Percentiles rank a stretch among this genome's conserved stretches.
These are phyloP conservation scores for Flabesymbios commensalis DNA, from an alignment of 2,888 invertebrate genomes.

Conservation along the genomic window DNA sequence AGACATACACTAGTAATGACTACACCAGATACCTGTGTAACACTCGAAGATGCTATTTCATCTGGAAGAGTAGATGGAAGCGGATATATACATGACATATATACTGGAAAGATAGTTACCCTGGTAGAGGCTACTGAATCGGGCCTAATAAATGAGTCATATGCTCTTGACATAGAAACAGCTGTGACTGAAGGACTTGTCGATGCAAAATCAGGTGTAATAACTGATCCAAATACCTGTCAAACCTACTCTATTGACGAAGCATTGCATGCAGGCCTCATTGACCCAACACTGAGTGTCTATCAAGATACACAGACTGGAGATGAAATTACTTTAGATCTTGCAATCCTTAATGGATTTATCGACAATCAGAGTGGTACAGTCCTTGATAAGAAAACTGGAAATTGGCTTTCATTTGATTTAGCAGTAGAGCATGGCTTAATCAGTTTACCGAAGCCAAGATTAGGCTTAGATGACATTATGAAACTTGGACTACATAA, in stretches of 20 bases:
- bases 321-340: slow-evolving; percentile 30
- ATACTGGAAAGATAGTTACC: slow-evolving; percentile 74
- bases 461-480: no score
- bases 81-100: slow-evolving; percentile 39
- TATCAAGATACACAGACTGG: slow-evolving; percentile 56
- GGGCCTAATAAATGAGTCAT: slow-evolving; percentile 64
- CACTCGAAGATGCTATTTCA: not conserved
- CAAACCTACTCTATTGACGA: slow-evolving; percentile 10
- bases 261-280: slow-evolving; percentile 15
- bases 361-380: slow-evolving; percentile 74
- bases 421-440: slow-evolving; percentile 84
- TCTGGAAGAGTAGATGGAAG: no score
- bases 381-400: slow-evolving; percentile 81
- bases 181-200: slow-evolving; percentile 7
- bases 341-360: slow-evolving; percentile 68
- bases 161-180: not conserved
- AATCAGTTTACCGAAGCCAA: no score
- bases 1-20: not conserved
- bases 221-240: slow-evolving; percentile 18
- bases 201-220: slow-evolving; percentile 13
- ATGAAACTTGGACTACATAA: no score
- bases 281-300: slow-evolving; percentile 1
- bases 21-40: not conserved
- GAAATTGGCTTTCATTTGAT: slow-evolving; percentile 77
- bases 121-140: slow-evolving; percentile 77